Conservation (phyloP, 2,797 vertebrate species). For the Brachyalestes nurse region DNA sequence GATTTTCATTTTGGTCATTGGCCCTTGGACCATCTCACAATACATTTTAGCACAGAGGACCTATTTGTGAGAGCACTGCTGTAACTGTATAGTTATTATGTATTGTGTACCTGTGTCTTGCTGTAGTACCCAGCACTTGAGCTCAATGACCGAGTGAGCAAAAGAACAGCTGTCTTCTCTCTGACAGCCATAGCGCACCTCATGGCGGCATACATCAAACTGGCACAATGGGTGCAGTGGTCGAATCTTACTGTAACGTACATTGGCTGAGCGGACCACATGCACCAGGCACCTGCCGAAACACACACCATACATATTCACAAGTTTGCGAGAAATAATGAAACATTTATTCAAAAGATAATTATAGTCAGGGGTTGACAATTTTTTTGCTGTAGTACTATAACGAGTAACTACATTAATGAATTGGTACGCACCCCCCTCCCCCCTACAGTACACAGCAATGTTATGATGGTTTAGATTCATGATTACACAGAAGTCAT, state of each 20-base stretch:
- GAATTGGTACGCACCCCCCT: too few relatives aligned
- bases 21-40: not conserved
- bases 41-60: not conserved
- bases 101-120: conserved; percentile 88
- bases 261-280: conserved; percentile 92
- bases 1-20: not conserved
- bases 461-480: too few relatives aligned
- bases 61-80: not conserved
- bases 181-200: conserved; percentile 96
- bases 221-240: conserved; percentile 96
- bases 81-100: not conserved
- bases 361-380: too few relatives aligned
- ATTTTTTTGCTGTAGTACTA: too few relatives aligned
- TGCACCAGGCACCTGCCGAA: conserved; percentile 94
- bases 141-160: conserved; percentile 96
- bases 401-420: too few relatives aligned
- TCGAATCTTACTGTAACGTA: conserved; percentile 97
- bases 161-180: conserved; percentile 98
- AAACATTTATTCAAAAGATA: too few relatives aligned
- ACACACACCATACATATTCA: not conserved
- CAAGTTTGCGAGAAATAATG: not conserved
- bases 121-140: conserved; percentile 97
- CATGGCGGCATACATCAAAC: conserved; percentile 95
- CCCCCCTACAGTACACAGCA: too few relatives aligned
- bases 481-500: too few relatives aligned